phyloP scores from a whole-genome alignment of 2,797 vertebrate genomes.

The Percopsis omiscomaycus region DNA sequence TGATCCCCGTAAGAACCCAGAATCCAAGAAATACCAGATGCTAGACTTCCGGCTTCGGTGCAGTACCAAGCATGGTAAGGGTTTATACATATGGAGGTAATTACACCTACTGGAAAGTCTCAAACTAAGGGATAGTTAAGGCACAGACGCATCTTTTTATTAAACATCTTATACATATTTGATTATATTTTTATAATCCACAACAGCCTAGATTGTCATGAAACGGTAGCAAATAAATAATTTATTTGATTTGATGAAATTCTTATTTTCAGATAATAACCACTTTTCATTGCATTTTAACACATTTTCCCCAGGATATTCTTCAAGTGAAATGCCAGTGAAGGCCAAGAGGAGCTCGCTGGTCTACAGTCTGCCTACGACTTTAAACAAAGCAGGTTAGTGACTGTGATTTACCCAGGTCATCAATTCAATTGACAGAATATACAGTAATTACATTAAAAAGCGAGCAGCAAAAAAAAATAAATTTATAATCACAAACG shows the following conservation, averaged over 20 bases:
- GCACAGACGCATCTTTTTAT: no score
- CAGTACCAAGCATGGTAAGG: slow-evolving; percentile 89
- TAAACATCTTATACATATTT: no score
- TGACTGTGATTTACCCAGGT: no score
- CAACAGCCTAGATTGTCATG: no score
- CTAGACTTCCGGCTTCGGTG: slow-evolving; percentile 96
- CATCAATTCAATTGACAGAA: not conserved
- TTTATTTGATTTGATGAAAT: no score
- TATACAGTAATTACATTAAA: not conserved
- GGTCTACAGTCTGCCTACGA: slow-evolving; percentile 90
- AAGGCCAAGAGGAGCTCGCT: slow-evolving; percentile 94
- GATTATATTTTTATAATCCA: no score
- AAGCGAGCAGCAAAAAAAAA: no score
- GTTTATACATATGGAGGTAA: no score
- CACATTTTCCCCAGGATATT: slow-evolving; percentile 75
- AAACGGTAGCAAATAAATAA: no score
- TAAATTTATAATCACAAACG: not conserved
- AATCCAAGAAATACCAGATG: slow-evolving; percentile 93
- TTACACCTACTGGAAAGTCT: not conserved
- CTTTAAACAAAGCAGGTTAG: slow-evolving; percentile 88
- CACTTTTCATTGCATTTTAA: no score
- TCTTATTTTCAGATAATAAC: no score
- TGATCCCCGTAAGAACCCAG: slow-evolving; percentile 86
- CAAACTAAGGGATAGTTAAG: no score
- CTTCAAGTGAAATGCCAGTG: slow-evolving; percentile 85